Evolutionary conservation across 2,888 invertebrate genomes (phyloP), one percentile per base, ranked within the genome.

Genomic region (Cryptocephalus primarius): DNA sequence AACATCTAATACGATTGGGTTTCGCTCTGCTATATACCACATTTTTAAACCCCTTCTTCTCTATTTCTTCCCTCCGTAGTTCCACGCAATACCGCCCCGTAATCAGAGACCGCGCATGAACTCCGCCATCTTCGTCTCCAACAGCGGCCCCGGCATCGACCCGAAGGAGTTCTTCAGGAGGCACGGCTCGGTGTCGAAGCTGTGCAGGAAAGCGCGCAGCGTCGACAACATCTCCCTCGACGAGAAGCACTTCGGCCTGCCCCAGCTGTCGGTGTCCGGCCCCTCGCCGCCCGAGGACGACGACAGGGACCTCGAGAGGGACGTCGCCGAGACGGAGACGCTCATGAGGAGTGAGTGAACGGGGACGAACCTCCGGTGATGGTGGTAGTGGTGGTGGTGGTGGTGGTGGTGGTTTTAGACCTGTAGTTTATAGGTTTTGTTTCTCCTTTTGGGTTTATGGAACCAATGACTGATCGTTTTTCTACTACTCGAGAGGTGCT

Each of bases 81-180:
- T 58, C 47, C 58, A 58, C 53, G 61, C 55, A 48, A 58, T 58
- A 46, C 61, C 60, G 33, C 72, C 78, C 61, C 73, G 77, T 43
- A 75, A 76, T 49, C 76, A 78, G 59, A 76, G 88, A 53, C 85
- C 87, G 52, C 79, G 88, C 46, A 85, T 88, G 65, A 89, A 88
- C 69, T 88, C 88, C 49, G 89, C 88, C 57, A 88, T 88, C 62
- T 88, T 88, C 69, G 83, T 88, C 50, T 84, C 84, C 44, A 82
- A 82, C 53, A 83, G 83, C 60, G 82, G 83, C 1, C 75, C 80
- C 32, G 83, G 83, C 31, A 85, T 87, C 63, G 84, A 87, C 62
- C 84, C 86, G 51, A 80, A 85, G 60, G 88, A 88, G 71, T 88
- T 87, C 65, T 72, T 87, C 61, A 76, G 86, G 44, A 74, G 87